Evolutionary conservation across 2,888 invertebrate species (phyloP), one percentile per base, ranked within the genome.

Genomic region (Chromoteleia sp.): DNA sequence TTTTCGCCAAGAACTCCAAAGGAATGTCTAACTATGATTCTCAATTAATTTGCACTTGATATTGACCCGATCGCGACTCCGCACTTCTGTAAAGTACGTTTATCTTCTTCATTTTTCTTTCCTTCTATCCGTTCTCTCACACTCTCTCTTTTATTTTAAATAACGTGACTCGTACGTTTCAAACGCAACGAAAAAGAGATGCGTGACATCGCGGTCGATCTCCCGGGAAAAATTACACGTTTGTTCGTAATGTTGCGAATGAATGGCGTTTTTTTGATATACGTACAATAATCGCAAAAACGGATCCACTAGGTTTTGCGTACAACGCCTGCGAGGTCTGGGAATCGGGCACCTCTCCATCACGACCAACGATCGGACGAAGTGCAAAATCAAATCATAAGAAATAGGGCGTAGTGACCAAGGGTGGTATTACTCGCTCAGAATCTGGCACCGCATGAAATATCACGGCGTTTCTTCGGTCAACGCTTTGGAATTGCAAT

Each of bases 391-490:
- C 86, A 85, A 90, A 91, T 92, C 95, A 99, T 93, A 99, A 95
- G 93, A 99, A 99, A 93, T 99, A 99, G 15, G 99, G 99, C 82
- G 98, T 98, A 68, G 97, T 96, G 88, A 96, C 97, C 91, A 97
- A 94, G 65, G 96, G 96, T 75, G 99, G 99, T 90, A 98, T 97
- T 88, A 98, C 97, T 88, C 99, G 94, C 88, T 99, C 97, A 17
- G 95, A 94, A 91, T 99, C 98, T 7, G 99, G 98, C 65, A 99
- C 99, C 36, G 99, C 99, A 86, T 96, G 94, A 92, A 99, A 99
- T 88, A 99, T 93, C 92, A 98, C 97, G 15, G 97, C 94, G 86
- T 94, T 94, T 89, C 96, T 94, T 85, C 95, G 95, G 84, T 96
- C 96, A 5, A 95, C 95, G 81, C 95, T 95, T 79, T 95, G 94